phyloP scores from a whole-genome alignment of 2,113 vertebrate species.

The Ciconia maguari region DNA sequence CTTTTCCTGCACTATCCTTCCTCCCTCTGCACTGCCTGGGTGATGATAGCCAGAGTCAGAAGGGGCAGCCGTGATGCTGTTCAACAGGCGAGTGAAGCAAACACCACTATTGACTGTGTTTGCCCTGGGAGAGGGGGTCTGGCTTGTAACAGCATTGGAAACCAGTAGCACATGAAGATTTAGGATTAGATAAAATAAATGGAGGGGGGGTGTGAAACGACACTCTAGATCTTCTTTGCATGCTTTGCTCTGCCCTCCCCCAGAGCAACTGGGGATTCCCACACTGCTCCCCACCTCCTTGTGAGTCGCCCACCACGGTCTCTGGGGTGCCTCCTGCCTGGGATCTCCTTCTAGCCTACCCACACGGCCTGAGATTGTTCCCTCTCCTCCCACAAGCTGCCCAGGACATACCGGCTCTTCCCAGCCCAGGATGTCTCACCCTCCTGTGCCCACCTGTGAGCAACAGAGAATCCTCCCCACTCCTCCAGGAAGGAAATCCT shows the following conservation, averaged over 20 bases:
- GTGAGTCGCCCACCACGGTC: fast-evolving
- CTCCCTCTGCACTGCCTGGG: background rate
- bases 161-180: background rate
- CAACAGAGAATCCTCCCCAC: background rate
- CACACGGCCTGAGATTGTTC: background rate
- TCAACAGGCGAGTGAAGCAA: background rate
- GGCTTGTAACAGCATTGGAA: background rate
- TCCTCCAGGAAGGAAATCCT: background rate
- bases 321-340: background rate
- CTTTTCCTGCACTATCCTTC: background rate
- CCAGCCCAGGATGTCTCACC: background rate
- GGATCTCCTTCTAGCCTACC: background rate
- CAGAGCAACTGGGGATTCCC: background rate
- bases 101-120: background rate
- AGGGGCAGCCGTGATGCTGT: background rate
- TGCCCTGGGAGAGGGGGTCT: background rate
- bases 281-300: background rate
- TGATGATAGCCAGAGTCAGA: background rate
- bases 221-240: background rate
- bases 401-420: fast-evolving
- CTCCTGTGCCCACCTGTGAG: background rate
- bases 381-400: background rate
- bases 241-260: background rate
- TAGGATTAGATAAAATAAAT: background rate
- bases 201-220: background rate